These are phyloP conservation scores for Biston betularia DNA, from an alignment of 2,888 invertebrate genomes.

Conservation along the genomic window DNA sequence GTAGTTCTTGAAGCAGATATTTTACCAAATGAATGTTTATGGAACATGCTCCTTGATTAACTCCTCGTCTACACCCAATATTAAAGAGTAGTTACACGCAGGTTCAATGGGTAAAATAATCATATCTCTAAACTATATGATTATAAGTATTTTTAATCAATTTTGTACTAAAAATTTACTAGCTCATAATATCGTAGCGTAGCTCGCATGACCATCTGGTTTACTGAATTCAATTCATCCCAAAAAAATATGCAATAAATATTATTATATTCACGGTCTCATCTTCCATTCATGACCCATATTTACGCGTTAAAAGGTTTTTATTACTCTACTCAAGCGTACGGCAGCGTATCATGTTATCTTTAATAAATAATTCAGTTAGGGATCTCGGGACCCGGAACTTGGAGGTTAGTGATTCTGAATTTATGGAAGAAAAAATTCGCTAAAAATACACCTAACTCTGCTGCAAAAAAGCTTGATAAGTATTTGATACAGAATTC, in stretches of 20 bases:
- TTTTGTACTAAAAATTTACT: too few species aligned
- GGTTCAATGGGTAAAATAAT: too few species aligned
- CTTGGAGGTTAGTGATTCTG: constrained; percentile 19
- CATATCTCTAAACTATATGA: too few species aligned
- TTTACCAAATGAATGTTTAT: too few species aligned
- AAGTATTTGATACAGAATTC: too few species aligned
- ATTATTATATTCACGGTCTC: constrained; percentile 34
- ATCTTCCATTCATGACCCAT: constrained; percentile 49
- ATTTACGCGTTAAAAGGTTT: constrained; percentile 43
- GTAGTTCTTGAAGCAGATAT: too few species aligned
- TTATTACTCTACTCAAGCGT: constrained; percentile 36
- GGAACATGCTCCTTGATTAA: too few species aligned
- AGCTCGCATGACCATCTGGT: background rate
- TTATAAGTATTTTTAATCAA: too few species aligned
- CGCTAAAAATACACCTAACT: background rate
- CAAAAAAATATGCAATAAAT: constrained; percentile 20
- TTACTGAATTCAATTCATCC: constrained; percentile 16
- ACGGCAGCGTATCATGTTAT: constrained; percentile 28
- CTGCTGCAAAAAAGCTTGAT: background rate
- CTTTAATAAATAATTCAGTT: constrained; percentile 35
- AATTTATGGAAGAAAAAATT: constrained; percentile 25
- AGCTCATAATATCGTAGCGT: too few species aligned
- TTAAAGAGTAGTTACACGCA: too few species aligned
- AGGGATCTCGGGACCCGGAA: constrained; percentile 17
- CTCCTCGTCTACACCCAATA: too few species aligned